Evolutionary conservation across 2,113 vertebrate genomes (phyloP).

Genomic region (Synchiropus splendidus): DNA sequence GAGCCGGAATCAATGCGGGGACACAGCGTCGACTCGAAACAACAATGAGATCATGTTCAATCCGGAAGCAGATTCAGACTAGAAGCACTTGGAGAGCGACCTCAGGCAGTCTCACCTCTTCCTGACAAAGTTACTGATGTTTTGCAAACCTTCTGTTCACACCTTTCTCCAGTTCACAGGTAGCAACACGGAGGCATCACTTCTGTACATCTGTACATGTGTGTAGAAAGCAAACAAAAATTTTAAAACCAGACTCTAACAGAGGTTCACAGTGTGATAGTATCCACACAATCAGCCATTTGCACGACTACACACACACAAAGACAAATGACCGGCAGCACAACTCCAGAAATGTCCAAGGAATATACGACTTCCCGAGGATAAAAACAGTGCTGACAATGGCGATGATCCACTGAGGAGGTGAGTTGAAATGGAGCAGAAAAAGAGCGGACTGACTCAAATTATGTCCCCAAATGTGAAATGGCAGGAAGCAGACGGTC

Average conservation of each 20-base stretch:
- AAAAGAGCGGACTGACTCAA: slow-evolving; percentile 51
- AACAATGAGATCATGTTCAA: no score
- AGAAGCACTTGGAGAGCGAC: no score
- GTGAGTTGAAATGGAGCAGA: slow-evolving; percentile 53
- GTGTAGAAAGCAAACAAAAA: no score
- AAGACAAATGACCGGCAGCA: slow-evolving; percentile 8
- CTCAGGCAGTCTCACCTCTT: no score
- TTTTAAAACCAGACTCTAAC: no score
- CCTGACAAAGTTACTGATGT: no score
- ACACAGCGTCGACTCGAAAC: no score
- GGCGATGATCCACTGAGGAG: slow-evolving; percentile 46
- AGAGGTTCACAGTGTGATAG: no score
- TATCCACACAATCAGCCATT: not conserved
- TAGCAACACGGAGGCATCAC: no score
- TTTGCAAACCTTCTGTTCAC: no score
- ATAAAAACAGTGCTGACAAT: slow-evolving; percentile 45
- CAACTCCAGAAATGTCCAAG: slow-evolving; percentile 21
- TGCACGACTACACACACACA: slow-evolving; percentile 1
- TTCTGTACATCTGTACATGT: no score
- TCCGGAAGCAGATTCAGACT: not conserved
- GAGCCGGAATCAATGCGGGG: slow-evolving; percentile 13
- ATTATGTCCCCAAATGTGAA: slow-evolving; percentile 31
- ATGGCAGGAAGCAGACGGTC: slow-evolving; percentile 42
- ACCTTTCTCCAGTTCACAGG: no score
- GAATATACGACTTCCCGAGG: slow-evolving; percentile 30